Conservation (phyloP, 1,140 invertebrate genomes). For the Papilio xuthus region DNA sequence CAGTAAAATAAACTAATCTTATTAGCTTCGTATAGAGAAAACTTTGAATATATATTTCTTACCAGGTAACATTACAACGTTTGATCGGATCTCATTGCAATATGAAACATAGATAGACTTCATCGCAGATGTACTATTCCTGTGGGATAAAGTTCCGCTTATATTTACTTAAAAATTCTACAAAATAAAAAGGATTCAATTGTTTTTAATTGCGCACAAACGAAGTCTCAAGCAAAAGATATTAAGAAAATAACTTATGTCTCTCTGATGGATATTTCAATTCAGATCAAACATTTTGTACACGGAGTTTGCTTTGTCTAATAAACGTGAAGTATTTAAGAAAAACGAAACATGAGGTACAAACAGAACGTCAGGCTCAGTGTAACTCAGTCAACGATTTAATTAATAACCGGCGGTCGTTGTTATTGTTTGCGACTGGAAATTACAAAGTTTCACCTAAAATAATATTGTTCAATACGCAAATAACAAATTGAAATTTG, state of each 20-base stretch:
- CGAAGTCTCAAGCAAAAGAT: too few relatives aligned
- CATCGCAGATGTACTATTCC: too few relatives aligned
- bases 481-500: constrained; percentile 8
- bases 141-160: too few relatives aligned
- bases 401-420: not conserved
- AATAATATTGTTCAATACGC: constrained; percentile 5
- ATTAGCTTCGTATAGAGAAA: too few relatives aligned
- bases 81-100: too few relatives aligned
- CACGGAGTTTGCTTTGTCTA: not conserved
- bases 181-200: too few relatives aligned
- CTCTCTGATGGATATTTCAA: not conserved
- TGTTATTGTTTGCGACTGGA: constrained; percentile 17
- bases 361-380: not conserved
- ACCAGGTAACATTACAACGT: too few relatives aligned
- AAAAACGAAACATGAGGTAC: not conserved
- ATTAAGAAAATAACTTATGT: not conserved
- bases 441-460: constrained; percentile 14
- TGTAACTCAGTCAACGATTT: not conserved
- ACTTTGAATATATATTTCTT: too few relatives aligned
- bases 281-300: not conserved
- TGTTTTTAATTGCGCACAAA: too few relatives aligned
- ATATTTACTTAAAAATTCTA: too few relatives aligned
- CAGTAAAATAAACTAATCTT: too few relatives aligned
- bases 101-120: too few relatives aligned
- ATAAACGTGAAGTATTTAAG: not conserved